phyloP scores from a whole-genome alignment of 2,797 vertebrate genomes.

The Pristis pectinata region DNA sequence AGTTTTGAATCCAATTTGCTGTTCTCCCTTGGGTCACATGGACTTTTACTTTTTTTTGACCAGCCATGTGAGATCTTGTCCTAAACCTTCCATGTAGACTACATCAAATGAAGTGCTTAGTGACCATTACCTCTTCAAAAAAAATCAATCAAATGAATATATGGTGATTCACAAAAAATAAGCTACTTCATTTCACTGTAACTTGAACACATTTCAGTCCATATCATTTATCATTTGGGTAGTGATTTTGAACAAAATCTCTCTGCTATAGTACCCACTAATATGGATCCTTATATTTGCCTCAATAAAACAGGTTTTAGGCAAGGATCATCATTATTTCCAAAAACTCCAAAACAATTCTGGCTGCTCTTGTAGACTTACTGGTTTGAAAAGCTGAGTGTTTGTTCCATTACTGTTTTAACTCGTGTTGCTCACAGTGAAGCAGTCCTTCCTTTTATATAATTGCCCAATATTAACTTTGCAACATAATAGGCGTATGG shows the following conservation, averaged over 20 bases:
- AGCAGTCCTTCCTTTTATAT: too few species aligned
- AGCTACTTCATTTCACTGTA: conserved; percentile 7
- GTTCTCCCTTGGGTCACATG: too few species aligned
- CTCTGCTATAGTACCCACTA: neutral
- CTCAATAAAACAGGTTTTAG: neutral
- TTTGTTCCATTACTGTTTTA: neutral
- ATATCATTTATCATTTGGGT: neutral
- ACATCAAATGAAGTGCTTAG: too few species aligned
- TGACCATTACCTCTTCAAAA: too few species aligned
- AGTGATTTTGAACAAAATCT: neutral
- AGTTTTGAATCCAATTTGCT: too few species aligned
- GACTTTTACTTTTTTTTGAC: too few species aligned
- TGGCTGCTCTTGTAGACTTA: neutral
- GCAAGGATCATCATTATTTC: neutral
- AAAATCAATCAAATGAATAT: neutral
- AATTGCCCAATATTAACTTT: neutral
- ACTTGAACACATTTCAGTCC: neutral
- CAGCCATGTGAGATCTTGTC: too few species aligned
- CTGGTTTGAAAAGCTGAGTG: neutral
- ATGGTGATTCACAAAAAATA: neutral
- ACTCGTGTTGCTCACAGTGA: neutral
- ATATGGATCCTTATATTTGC: neutral
- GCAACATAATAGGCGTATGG: neutral
- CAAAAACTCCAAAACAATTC: neutral
- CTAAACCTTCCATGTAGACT: too few species aligned